Conservation (phyloP, 2,113 vertebrate genomes). For the Ciconia maguari region DNA sequence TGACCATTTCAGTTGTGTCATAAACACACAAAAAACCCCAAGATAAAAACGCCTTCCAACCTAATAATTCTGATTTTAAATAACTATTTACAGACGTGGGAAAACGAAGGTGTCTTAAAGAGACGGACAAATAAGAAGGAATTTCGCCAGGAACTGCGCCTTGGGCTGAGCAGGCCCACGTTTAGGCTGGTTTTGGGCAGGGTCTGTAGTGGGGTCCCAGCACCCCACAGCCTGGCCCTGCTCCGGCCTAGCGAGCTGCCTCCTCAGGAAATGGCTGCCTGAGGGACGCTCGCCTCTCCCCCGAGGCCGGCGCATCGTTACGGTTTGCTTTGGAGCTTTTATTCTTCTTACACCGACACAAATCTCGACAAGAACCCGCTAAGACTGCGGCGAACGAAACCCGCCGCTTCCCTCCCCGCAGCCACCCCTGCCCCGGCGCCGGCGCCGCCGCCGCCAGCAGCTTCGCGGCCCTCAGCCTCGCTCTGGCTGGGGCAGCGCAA, state of each 20-base stretch:
- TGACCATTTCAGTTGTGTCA: too few species aligned
- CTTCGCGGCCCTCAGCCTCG: rapidly evolving
- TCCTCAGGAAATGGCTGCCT: neutral
- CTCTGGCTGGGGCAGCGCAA: too few species aligned
- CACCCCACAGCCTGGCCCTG: too few species aligned
- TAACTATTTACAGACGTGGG: neutral
- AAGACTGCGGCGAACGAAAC: rapidly evolving
- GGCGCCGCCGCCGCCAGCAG: neutral
- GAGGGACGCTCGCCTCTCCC: conserved; percentile 77
- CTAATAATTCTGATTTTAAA: too few species aligned
- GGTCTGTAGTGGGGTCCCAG: neutral
- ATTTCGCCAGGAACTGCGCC: neutral
- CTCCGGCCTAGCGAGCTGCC: neutral
- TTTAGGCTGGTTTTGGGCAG: rapidly evolving
- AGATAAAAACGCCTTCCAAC: too few species aligned
- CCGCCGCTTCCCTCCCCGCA: neutral
- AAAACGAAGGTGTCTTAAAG: too few species aligned
- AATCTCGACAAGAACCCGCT: neutral
- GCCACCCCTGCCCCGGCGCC: too few species aligned
- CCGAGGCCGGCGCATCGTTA: conserved; percentile 85
- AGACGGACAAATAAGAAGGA: too few species aligned
- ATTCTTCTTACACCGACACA: conserved; percentile 17
- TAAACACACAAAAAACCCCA: too few species aligned
- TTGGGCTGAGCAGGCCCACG: neutral
- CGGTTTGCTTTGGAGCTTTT: conserved; percentile 83